Conservation (phyloP, 2,888 invertebrate genomes). For the Andrena bucephala region DNA sequence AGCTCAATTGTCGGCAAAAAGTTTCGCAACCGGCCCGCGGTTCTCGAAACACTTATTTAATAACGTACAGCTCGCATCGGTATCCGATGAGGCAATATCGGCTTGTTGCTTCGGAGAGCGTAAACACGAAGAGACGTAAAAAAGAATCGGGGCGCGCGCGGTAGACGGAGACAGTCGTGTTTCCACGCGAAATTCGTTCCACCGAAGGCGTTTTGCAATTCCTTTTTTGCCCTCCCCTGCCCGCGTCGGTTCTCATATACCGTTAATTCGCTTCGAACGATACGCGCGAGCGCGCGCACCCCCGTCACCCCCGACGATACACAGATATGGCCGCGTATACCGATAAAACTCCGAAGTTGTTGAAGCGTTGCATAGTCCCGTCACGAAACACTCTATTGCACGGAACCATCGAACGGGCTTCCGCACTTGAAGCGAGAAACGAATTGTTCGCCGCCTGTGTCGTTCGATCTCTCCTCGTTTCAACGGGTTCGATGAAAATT, state of each 20-base stretch:
- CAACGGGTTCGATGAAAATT: slow-evolving; percentile 53
- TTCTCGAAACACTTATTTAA: slow-evolving; percentile 36
- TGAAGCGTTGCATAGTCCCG: slow-evolving; percentile 40
- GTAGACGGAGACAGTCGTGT: slow-evolving; percentile 10
- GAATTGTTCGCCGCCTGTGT: slow-evolving; percentile 49
- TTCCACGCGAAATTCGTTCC: slow-evolving; percentile 41
- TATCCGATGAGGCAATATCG: slow-evolving; percentile 42
- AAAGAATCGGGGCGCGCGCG: not conserved
- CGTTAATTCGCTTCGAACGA: slow-evolving; percentile 38
- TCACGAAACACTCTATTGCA: slow-evolving; percentile 52
- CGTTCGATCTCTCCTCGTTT: slow-evolving; percentile 27
- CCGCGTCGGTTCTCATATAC: slow-evolving; percentile 19
- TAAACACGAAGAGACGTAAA: slow-evolving; percentile 33
- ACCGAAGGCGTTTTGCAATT: slow-evolving; percentile 22
- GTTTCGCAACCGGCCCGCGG: not conserved
- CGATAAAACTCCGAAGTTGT: slow-evolving; percentile 54
- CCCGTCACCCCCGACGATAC: too few relatives aligned
- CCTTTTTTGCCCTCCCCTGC: not conserved
- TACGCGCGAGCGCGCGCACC: not conserved
- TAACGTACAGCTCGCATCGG: slow-evolving; percentile 25
- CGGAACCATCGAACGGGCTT: slow-evolving; percentile 44
- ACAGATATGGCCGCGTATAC: not conserved
- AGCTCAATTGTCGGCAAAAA: not conserved
- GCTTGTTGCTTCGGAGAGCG: slow-evolving; percentile 40
- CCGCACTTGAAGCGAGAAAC: slow-evolving; percentile 41